A percentile compares a stretch with the other conserved stretches of the same genome.
phyloP scores from a whole-genome alignment of 2,113 vertebrate species.

The Microcebus tavaratra region DNA sequence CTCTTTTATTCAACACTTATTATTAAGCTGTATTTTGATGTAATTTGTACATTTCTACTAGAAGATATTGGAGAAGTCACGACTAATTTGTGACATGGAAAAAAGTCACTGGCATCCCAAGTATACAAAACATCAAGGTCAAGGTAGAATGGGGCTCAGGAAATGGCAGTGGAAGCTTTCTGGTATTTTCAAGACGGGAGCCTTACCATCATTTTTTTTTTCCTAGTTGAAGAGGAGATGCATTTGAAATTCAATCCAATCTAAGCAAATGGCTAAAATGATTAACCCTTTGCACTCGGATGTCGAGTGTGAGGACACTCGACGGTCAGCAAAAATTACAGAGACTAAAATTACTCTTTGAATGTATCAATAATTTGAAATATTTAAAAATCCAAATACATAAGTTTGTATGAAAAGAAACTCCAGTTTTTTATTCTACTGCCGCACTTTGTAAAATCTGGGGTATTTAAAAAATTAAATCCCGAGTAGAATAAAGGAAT shows the following conservation, averaged over 20 bases:
- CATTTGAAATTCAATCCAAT: neutral
- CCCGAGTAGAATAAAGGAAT: too few species aligned
- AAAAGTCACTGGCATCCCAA: neutral
- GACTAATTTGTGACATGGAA: conserved; percentile 9
- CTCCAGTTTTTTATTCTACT: too few species aligned
- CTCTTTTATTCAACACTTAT: neutral
- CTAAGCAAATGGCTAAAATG: neutral
- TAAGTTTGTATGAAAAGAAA: too few species aligned
- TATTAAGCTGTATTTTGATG: neutral
- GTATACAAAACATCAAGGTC: neutral
- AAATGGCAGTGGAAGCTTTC: neutral
- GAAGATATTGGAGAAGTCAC: neutral
- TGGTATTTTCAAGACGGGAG: neutral
- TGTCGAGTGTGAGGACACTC: too few species aligned
- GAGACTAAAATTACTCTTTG: too few species aligned
- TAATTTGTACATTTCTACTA: neutral
- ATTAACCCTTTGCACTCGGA: neutral
- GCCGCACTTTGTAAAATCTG: too few species aligned
- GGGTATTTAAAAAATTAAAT: too few species aligned
- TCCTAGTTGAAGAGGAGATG: neutral
- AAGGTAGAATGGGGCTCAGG: neutral
- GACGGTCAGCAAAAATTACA: too few species aligned
- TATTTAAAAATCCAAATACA: too few species aligned
- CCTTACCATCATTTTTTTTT: neutral
- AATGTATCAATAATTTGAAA: too few species aligned